phyloP scores from a whole-genome alignment of 2,113 vertebrate genomes.

The Procavia capensis region DNA sequence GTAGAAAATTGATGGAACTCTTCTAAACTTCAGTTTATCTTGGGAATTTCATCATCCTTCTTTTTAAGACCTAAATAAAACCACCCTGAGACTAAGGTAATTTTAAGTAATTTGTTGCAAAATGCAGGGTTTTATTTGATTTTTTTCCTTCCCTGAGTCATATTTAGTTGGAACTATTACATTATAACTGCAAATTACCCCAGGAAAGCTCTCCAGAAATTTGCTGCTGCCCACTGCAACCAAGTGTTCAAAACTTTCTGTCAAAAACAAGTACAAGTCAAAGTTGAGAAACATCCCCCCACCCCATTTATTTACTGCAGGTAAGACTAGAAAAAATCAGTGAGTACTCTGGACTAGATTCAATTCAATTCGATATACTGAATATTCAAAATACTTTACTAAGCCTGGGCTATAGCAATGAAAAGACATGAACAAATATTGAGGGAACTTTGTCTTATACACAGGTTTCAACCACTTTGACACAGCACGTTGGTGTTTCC shows the following conservation, averaged over 20 bases:
- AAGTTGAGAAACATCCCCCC: neutral
- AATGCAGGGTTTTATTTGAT: no score
- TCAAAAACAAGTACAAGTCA: neutral
- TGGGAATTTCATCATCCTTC: neutral
- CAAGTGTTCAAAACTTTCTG: neutral
- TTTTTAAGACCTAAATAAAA: neutral
- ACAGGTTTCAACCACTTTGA: neutral
- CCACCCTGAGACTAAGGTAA: neutral
- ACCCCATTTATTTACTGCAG: neutral
- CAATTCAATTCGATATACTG: neutral
- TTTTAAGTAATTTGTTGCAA: neutral
- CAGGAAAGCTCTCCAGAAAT: neutral
- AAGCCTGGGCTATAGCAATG: neutral
- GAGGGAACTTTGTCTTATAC: neutral
- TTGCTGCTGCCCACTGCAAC: no score
- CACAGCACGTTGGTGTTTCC: neutral
- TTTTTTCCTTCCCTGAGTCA: neutral
- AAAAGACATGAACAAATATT: neutral
- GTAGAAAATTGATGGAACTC: neutral
- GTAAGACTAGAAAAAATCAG: neutral
- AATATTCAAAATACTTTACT: neutral
- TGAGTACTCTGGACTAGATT: neutral
- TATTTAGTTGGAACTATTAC: neutral
- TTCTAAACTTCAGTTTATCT: neutral
- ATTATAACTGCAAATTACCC: neutral